Evolutionary conservation across 2,888 invertebrate species (phyloP).

Genomic region (Octonoba sinensis): DNA sequence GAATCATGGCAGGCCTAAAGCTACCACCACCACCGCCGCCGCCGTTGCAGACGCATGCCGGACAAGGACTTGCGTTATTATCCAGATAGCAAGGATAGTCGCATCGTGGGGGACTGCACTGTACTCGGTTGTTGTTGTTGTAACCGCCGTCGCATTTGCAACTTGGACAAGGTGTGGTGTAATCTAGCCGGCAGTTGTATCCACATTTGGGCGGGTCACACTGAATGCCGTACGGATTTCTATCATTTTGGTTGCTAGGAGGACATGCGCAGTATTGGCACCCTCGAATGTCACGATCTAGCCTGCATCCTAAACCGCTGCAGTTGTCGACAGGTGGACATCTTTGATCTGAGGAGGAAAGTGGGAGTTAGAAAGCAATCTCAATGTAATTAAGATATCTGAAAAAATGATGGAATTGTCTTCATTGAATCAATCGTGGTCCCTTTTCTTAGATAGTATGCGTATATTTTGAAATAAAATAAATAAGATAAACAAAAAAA

Average conservation of each 20-base stretch:
- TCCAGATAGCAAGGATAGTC: slow-evolving; percentile 16
- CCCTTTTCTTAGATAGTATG: too few species aligned
- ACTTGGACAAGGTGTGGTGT: slow-evolving; percentile 27
- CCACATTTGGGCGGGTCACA: slow-evolving; percentile 27
- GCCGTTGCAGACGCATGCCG: slow-evolving; percentile 19
- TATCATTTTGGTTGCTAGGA: neutral
- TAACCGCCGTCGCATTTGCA: slow-evolving; percentile 18
- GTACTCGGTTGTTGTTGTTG: neutral
- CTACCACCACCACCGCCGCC: neutral
- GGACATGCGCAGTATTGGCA: slow-evolving; percentile 7
- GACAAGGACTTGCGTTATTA: slow-evolving; percentile 20
- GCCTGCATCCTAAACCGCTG: neutral
- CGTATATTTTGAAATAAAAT: too few species aligned
- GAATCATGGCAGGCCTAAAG: neutral
- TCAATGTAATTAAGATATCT: too few species aligned
- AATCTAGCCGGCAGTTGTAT: slow-evolving; percentile 16
- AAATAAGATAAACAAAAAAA: too few species aligned
- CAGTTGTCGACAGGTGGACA: too few species aligned
- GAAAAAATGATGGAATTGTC: too few species aligned
- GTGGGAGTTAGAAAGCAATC: too few species aligned
- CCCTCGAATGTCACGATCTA: neutral
- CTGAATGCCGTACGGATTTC: slow-evolving; percentile 2
- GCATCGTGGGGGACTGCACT: slow-evolving; percentile 29
- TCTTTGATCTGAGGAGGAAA: too few species aligned
- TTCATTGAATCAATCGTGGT: too few species aligned